Evolutionary conservation across 2,797 vertebrate species (phyloP).

Genomic region (Muscicapa striata): DNA sequence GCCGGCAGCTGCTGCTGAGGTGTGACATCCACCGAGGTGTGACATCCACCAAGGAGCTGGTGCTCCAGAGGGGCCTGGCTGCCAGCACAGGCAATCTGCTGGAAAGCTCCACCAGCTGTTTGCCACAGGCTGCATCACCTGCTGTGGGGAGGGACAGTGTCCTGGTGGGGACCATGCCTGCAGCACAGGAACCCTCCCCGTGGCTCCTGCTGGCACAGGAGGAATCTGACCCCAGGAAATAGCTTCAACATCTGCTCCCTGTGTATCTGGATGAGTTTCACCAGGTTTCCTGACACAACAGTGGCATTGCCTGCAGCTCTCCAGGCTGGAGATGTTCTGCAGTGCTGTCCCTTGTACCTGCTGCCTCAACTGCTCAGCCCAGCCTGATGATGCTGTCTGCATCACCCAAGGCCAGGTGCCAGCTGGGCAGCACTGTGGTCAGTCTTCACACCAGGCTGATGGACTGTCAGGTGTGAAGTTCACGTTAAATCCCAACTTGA

Average conservation of each 20-base stretch:
- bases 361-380: neutral
- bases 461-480: neutral
- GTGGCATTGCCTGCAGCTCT: neutral
- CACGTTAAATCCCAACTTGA: neutral
- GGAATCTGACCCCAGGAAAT: neutral
- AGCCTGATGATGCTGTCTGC: fast-evolving
- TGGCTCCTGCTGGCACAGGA: neutral
- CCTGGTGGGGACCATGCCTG: fast-evolving
- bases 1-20: neutral
- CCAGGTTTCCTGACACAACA: neutral
- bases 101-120: neutral
- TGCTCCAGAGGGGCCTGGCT: fast-evolving
- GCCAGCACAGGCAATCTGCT: neutral
- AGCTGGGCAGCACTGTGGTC: fast-evolving
- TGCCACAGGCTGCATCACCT: fast-evolving
- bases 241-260: neutral
- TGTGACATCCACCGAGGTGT: neutral
- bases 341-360: neutral
- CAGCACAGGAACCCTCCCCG: neutral
- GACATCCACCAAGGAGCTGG: neutral
- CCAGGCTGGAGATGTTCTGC: fast-evolving
- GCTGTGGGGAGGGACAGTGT: neutral
- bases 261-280: neutral
- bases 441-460: fast-evolving
- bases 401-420: neutral